Evolutionary conservation across 1,140 invertebrate genomes (phyloP), one percentile per base, ranked within the genome.

Genomic region (Pentalonia nigronervosa): DNA sequence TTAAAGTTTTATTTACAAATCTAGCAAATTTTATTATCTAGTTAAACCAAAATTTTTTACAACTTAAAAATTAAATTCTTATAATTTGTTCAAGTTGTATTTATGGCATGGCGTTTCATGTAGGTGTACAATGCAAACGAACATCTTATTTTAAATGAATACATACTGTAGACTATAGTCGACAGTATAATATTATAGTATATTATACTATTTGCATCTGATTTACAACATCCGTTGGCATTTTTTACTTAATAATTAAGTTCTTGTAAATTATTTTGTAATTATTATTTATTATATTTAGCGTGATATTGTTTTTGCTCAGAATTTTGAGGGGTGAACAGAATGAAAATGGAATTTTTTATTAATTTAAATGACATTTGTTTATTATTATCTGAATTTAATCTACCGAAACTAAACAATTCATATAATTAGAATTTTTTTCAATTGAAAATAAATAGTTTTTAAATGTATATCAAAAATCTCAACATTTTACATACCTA

Each of bases 301-400:
- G 11, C 34, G 14, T 45, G 6, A 90, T 56, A 90, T 56, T 90
- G 41, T 90, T 90, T n/a, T 60, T 60, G 88, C 53, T 90, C 88
- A 60, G 53, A 36, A 60, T 67, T 90, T 90, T 60, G 88, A 90
- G 88, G 88, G 53, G 25, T 45, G 34, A 90, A 90, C 89, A 90
- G 89, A 67, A 90, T 90, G 30, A 90, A 90, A 90, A 90, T 90
- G 89, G 53, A 90, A 67, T 45, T 41, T 90, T n/a, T 90, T 90
- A 1, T 90, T 90, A 50, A n/a, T 21, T 7, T 50, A 34, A 36
- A 83, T 34, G 6, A n/a, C 14, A n/a, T 20, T 76, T 76, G 30
- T n/a, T 17, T 6, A 17, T 17, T 76, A 17, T 76, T 34, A 34
- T 76, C 4, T 76, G 30, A 76, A 76, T 76, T 67, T 67, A n/a